phyloP scores from a whole-genome alignment of 1,140 invertebrate species.

The Laupala kohalensis region DNA sequence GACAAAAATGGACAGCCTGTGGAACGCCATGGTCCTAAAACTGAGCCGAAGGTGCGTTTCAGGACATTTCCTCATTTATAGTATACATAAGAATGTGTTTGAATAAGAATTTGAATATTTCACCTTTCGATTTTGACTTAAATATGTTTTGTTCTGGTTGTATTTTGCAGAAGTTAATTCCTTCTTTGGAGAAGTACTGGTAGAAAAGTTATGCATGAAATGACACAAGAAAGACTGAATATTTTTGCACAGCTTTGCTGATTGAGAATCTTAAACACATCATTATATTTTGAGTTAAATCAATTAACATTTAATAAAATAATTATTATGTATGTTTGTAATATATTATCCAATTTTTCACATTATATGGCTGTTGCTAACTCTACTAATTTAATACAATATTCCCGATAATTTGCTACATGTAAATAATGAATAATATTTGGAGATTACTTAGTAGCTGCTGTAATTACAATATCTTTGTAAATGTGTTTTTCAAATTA shows the following conservation, averaged over 20 bases:
- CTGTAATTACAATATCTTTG: no score
- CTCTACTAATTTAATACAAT: background rate
- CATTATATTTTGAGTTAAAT: background rate
- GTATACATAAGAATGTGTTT: background rate
- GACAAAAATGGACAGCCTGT: conserved; percentile 76
- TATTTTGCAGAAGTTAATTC: background rate
- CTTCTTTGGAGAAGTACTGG: background rate
- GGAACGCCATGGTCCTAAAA: conserved; percentile 62
- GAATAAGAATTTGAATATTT: background rate
- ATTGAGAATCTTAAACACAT: background rate
- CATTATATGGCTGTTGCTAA: background rate
- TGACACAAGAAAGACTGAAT: background rate
- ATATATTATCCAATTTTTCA: background rate
- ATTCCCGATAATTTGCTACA: no score
- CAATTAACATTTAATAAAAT: background rate
- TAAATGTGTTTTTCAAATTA: background rate
- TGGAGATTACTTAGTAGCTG: no score
- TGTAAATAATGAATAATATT: no score
- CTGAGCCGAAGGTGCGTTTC: conserved; percentile 47
- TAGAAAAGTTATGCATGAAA: background rate
- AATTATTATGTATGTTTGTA: background rate
- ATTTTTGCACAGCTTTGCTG: background rate
- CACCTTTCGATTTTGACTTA: no score
- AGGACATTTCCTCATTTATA: background rate
- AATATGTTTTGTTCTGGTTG: background rate